These are phyloP conservation scores for Hephaestus fuliginosus DNA, from an alignment of 2,797 vertebrate species.

Conservation along the genomic window DNA sequence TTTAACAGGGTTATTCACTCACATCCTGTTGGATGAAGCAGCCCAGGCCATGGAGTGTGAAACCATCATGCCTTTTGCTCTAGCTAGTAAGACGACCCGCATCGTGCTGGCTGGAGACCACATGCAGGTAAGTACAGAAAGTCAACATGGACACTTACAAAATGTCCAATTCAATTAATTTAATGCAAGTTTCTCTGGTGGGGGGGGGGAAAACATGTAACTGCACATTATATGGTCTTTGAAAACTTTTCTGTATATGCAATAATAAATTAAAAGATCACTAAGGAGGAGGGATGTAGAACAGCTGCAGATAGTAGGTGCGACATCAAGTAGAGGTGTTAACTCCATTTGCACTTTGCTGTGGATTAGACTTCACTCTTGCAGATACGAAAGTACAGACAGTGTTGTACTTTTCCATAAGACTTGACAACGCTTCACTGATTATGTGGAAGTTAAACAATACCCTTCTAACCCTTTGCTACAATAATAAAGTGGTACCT, in stretches of 20 bases:
- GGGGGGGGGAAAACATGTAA: neutral
- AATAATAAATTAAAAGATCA: neutral
- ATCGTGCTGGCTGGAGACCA: conserved; percentile 99
- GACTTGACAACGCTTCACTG: no score
- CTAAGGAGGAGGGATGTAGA: neutral
- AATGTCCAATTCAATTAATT: neutral
- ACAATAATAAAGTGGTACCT: no score
- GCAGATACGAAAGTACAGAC: conserved; percentile 25
- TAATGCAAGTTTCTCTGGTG: neutral
- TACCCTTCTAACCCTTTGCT: no score
- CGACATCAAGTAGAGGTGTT: conserved; percentile 6
- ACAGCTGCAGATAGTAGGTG: neutral
- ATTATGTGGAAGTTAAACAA: no score
- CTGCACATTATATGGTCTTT: neutral
- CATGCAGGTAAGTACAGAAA: conserved; percentile 91
- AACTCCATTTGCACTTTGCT: conserved; percentile 17
- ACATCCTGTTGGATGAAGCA: conserved; percentile 98
- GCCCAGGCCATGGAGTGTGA: conserved; percentile 99
- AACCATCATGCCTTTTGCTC: conserved; percentile 98
- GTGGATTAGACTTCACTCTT: conserved; percentile 19
- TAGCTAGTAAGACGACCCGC: conserved; percentile 94
- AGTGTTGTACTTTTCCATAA: no score
- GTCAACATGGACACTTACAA: neutral
- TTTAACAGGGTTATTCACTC: conserved; percentile 93
- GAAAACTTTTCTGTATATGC: neutral